phyloP scores from a whole-genome alignment of 2,888 invertebrate species.

The Himalopsyche anomala region DNA sequence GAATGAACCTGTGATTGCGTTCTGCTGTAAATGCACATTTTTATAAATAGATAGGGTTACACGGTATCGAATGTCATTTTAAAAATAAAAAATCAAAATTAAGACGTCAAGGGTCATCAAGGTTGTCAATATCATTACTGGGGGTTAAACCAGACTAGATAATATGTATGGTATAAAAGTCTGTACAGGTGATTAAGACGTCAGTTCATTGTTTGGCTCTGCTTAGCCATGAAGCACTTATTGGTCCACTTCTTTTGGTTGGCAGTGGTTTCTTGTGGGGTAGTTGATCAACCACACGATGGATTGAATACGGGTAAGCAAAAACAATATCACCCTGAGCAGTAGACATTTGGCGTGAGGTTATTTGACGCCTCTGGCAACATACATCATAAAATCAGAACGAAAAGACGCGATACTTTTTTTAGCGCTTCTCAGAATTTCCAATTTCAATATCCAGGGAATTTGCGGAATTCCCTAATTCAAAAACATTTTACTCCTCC shows the following conservation, averaged over 20 bases:
- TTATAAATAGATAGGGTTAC: not conserved
- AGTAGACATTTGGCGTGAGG: no score
- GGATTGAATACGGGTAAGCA: not conserved
- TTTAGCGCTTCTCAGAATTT: no score
- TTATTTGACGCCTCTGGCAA: no score
- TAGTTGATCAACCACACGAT: not conserved
- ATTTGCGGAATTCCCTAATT: no score
- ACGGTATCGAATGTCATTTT: not conserved
- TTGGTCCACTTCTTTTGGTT: conserved; percentile 1
- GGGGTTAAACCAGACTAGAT: not conserved
- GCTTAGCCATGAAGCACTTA: conserved; percentile 13
- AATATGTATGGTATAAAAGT: not conserved
- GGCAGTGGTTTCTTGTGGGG: not conserved
- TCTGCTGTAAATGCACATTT: no score
- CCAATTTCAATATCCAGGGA: no score
- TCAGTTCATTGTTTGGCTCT: not conserved
- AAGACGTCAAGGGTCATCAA: not conserved
- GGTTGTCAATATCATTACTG: not conserved
- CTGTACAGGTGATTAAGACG: not conserved
- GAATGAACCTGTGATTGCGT: no score
- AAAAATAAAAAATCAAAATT: not conserved
- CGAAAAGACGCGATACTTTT: no score
- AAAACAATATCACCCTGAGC: not conserved
- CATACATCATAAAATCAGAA: no score
- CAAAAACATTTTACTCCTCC: no score